Evolutionary conservation across 1,140 invertebrate genomes (phyloP).

Genomic region (Drosophila sechellia): DNA sequence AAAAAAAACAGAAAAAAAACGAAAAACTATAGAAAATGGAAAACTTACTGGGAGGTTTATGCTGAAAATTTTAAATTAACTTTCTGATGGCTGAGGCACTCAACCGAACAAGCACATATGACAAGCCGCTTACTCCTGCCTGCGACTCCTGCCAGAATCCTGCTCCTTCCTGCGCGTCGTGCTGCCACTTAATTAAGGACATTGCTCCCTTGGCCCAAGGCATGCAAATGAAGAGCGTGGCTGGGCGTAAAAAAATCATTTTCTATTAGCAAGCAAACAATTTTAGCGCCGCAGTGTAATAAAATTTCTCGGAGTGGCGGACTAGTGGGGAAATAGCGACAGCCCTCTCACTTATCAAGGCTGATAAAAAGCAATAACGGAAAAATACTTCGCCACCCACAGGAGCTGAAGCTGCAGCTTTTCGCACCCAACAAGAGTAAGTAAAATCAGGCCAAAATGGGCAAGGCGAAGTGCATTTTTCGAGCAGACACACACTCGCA

Average conservation of each 20-base stretch:
- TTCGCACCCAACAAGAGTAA: slow-evolving; percentile 50
- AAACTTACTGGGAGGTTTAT: slow-evolving; percentile 28
- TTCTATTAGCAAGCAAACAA: slow-evolving; percentile 80
- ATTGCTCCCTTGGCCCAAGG: slow-evolving; percentile 66
- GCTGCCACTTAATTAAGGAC: slow-evolving; percentile 75
- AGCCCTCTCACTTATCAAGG: slow-evolving; percentile 64
- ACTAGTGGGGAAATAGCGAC: slow-evolving; percentile 28
- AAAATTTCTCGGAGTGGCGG: slow-evolving; percentile 52
- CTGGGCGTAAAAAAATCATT: slow-evolving; percentile 52
- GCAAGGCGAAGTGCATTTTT: slow-evolving; percentile 73
- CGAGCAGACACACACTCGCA: slow-evolving; percentile 24
- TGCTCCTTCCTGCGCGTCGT: neutral
- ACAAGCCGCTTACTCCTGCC: slow-evolving; percentile 27
- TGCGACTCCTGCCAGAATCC: neutral
- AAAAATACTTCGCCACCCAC: slow-evolving; percentile 67
- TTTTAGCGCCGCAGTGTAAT: slow-evolving; percentile 76
- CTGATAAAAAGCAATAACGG: slow-evolving; percentile 80
- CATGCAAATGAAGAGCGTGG: slow-evolving; percentile 73
- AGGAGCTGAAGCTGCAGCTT: slow-evolving; percentile 39
- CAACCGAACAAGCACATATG: slow-evolving; percentile 64
- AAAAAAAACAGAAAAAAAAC: slow-evolving; percentile 18
- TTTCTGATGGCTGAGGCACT: slow-evolving; percentile 64
- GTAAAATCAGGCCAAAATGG: slow-evolving; percentile 75
- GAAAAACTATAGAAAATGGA: slow-evolving; percentile 53
- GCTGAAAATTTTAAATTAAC: slow-evolving; percentile 72